phyloP scores from a whole-genome alignment of 2,888 invertebrate species.

The Physocephala rufipes region DNA sequence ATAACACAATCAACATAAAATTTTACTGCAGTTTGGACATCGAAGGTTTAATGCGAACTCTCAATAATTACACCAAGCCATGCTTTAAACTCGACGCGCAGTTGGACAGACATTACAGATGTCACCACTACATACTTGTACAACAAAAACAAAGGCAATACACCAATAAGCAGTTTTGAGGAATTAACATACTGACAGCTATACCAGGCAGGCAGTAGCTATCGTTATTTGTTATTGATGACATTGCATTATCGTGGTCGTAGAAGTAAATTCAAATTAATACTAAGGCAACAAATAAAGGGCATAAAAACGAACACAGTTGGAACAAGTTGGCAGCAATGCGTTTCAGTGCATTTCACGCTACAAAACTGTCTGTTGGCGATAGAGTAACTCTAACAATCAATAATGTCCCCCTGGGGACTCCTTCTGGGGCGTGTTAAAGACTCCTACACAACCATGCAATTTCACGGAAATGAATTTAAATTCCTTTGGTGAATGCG shows the following conservation, averaged over 20 bases:
- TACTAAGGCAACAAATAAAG: conserved; percentile 18
- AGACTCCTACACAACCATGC: not conserved
- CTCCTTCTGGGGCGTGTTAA: not conserved
- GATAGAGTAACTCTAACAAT: conserved; percentile 31
- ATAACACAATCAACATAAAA: conserved; percentile 23
- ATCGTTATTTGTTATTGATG: not conserved
- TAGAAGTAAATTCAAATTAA: conserved; percentile 31
- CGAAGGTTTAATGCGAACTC: no score
- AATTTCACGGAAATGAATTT: conserved; percentile 21
- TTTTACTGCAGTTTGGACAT: conserved; percentile 11
- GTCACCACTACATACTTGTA: no score
- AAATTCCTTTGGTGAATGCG: not conserved
- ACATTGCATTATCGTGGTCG: not conserved
- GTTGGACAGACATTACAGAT: no score
- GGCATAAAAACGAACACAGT: not conserved
- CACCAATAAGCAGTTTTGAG: no score
- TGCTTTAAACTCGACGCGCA: conserved; percentile 9
- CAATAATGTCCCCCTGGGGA: conserved; percentile 8
- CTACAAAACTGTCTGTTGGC: conserved; percentile 12
- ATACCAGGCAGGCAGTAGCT: not conserved
- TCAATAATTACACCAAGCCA: conserved; percentile 24
- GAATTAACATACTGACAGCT: no score
- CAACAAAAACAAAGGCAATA: not conserved
- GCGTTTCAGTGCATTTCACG: conserved; percentile 35
- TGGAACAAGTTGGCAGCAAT: conserved; percentile 20